Percentiles rank a stretch among this genome's conserved stretches.
These are phyloP conservation scores for Aleadryas rufinucha DNA, from an alignment of 2,113 vertebrate genomes.

Conservation along the genomic window DNA sequence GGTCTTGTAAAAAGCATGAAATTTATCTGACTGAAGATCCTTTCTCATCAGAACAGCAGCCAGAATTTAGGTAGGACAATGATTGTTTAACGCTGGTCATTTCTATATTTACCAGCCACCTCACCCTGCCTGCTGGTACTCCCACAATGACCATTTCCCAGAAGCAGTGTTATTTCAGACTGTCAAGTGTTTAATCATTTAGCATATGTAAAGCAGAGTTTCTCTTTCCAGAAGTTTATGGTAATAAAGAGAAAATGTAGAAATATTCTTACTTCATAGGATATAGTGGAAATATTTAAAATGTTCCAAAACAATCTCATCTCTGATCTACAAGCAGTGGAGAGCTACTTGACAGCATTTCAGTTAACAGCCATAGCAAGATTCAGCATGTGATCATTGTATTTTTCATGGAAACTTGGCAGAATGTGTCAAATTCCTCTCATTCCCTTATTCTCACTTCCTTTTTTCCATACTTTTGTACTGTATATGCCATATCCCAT, in stretches of 20 bases:
- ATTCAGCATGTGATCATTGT: background rate
- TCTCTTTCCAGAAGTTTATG: background rate
- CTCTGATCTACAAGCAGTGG: background rate
- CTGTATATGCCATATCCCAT: background rate
- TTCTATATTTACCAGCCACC: background rate
- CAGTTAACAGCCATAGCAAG: background rate
- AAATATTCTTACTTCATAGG: background rate
- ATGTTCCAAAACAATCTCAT: background rate
- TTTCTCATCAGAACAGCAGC: background rate
- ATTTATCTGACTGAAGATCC: background rate
- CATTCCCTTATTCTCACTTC: background rate
- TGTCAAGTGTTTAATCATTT: background rate
- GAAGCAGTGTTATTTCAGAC: background rate
- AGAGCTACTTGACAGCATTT: background rate
- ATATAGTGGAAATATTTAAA: background rate
- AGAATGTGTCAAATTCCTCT: background rate
- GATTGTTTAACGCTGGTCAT: background rate
- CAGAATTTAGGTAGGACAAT: background rate
- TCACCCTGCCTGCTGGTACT: background rate
- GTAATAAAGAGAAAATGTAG: background rate
- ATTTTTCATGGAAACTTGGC: background rate
- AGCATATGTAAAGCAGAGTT: background rate
- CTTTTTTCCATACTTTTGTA: background rate
- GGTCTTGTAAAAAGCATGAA: background rate
- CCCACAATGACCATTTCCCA: background rate